These are phyloP conservation scores for Metellina segmentata DNA, from an alignment of 2,888 invertebrate genomes.

Conservation along the genomic window DNA sequence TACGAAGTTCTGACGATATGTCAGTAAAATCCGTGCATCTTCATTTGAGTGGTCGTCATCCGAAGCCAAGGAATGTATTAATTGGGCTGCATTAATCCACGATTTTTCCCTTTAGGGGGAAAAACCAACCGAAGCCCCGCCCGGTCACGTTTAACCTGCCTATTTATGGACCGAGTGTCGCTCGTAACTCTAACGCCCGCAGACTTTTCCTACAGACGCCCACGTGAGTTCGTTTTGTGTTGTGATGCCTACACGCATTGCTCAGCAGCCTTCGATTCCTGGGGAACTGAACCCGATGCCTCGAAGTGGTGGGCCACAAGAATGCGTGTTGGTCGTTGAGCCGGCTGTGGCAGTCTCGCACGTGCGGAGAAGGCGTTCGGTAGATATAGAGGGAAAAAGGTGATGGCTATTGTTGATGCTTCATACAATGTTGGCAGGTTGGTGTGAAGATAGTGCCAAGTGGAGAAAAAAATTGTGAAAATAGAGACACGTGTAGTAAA, in stretches of 20 bases:
- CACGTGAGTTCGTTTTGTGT: slow-evolving; percentile 14
- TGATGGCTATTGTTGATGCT: too few relatives aligned
- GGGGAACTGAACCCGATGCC: background rate
- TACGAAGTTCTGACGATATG: background rate
- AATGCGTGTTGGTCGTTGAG: background rate
- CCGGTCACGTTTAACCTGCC: slow-evolving; percentile 63
- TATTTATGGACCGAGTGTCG: slow-evolving; percentile 70
- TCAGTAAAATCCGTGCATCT: background rate
- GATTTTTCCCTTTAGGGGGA: slow-evolving; percentile 48
- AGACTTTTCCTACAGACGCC: slow-evolving; percentile 27
- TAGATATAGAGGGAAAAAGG: too few relatives aligned
- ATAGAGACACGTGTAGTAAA: too few relatives aligned
- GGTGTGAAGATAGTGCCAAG: too few relatives aligned
- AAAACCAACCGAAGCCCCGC: slow-evolving; percentile 5
- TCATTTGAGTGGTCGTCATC: background rate
- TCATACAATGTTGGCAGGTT: too few relatives aligned
- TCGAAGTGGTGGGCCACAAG: background rate
- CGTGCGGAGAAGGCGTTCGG: background rate
- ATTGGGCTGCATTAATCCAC: background rate
- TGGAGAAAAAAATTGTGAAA: too few relatives aligned
- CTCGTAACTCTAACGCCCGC: slow-evolving; percentile 59
- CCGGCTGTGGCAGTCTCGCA: background rate
- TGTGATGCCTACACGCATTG: slow-evolving; percentile 4
- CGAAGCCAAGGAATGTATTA: background rate
- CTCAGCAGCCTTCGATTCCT: slow-evolving; percentile 21